These are phyloP conservation scores for Tiliacea aurago DNA, from an alignment of 2,888 invertebrate species.

Conservation along the genomic window DNA sequence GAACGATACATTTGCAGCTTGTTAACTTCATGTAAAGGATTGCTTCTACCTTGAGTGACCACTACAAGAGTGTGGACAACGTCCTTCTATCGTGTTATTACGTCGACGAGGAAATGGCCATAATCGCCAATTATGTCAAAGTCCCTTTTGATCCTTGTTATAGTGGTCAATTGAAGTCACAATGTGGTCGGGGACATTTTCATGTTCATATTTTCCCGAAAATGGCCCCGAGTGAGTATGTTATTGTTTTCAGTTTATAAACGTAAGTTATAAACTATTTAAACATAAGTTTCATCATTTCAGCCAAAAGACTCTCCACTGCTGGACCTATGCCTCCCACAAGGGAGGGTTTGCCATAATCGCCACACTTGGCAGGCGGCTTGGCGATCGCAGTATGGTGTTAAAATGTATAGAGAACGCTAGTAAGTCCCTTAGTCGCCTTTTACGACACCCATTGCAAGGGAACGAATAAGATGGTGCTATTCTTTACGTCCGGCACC, in stretches of 20 bases:
- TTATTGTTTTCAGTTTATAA: neutral
- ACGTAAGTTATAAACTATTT: neutral
- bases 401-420: too few species aligned
- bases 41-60: neutral
- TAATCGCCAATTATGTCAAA: slow-evolving; percentile 27
- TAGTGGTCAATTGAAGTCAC: slow-evolving; percentile 7
- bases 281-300: too few species aligned
- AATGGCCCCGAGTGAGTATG: neutral
- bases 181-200: neutral
- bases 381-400: too few species aligned
- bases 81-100: neutral
- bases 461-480: too few species aligned
- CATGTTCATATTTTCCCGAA: neutral
- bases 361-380: too few species aligned
- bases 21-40: neutral
- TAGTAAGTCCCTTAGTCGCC: too few species aligned
- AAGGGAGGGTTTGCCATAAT: too few species aligned
- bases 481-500: too few species aligned
- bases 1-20: neutral
- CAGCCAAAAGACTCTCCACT: too few species aligned
- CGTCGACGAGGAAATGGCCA: slow-evolving; percentile 6
- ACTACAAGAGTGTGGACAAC: neutral
- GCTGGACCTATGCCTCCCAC: too few species aligned
- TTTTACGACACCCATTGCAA: too few species aligned
- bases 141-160: slow-evolving; percentile 24